Base-by-base conservation (phyloP, 2,113 vertebrate genomes). In the Collichthys lucidus region DNA sequence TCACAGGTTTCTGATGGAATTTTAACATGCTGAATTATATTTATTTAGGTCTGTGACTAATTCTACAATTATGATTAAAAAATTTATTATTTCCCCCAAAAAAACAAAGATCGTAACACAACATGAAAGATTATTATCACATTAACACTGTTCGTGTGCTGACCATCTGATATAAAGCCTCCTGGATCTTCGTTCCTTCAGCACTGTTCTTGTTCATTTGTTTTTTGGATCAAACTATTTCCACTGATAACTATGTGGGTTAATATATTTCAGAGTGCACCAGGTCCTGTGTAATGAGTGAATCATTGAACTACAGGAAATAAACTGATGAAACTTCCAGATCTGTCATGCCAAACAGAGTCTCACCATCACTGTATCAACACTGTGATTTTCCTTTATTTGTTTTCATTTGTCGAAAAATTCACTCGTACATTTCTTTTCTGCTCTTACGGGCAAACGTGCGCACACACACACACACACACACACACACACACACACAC, bases 361-460 rank as follows among this genome's bases (percentile, higher is more conserved):
- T 62, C 67, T 77, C 53, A 50, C 49, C 67, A 77, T 61, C 64
- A 59, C 15, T 79, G 29, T 61, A 62, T 78, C 64, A 77, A 82
- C 82, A 73, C 42, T 63, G 29, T n/a, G 22, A 84, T 61, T 74
- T 67, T 29, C 49, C 31, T 49, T 75, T 31, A 59, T 40, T 61
- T 74, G n/a, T 74, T 69, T 75, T 53, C 44, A 66, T 71, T 74
- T 66, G 49, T 55, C 74, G 49, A 83, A 31, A 63, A 80, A 75
- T 50, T 49, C 35, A 47, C 74, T 46, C 29, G 53, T 59, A 78
- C 1, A 2, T 59, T 63, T 84, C 29, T 63, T 74, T 0, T 77
- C 42, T 65, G 47, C 0, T 74, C 49, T 64, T 69, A 62, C 14
- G 61, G 44, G 20, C 76, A 40, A 3, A 49, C 8, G 31, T 42